These are phyloP conservation scores for Anastatus disparis DNA, from an alignment of 1,140 invertebrate genomes.

Conservation along the genomic window DNA sequence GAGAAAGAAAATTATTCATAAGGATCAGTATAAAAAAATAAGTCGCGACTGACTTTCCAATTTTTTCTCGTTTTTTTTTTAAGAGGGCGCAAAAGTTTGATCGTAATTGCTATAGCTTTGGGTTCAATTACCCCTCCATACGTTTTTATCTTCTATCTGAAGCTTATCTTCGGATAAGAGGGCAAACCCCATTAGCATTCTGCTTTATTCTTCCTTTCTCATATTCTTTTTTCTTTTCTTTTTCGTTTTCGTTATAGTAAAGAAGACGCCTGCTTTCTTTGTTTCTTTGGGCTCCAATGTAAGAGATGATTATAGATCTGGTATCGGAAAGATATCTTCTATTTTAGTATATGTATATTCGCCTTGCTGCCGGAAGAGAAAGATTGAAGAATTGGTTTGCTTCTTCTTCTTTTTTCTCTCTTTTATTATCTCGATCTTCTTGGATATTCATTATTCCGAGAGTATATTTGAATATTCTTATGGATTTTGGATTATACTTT, in stretches of 20 bases:
- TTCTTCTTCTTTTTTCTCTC: not conserved
- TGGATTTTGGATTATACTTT: no score
- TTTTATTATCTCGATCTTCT: no score
- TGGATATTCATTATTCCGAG: constrained; percentile 5
- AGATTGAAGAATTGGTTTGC: not conserved
- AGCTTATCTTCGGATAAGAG: constrained; percentile 15
- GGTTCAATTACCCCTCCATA: constrained; percentile 12
- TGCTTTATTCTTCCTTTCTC: not conserved
- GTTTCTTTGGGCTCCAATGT: not conserved
- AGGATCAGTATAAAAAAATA: not conserved
- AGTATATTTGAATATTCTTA: not conserved
- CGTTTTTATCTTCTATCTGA: not conserved
- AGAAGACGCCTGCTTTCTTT: not conserved
- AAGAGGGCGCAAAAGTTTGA: constrained; percentile 3
- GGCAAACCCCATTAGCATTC: constrained; percentile 21
- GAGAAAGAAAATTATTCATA: constrained; percentile 22
- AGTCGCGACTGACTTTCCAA: not conserved
- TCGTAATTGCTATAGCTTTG: constrained; percentile 4
- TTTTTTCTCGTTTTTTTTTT: not conserved
- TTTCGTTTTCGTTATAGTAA: not conserved
- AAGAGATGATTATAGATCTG: constrained; percentile 13
- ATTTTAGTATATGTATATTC: no score
- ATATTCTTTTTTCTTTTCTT: no score
- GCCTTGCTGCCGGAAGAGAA: constrained; percentile 3
- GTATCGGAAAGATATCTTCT: no score